phyloP scores from a whole-genome alignment of 1,140 invertebrate genomes.

The Pseudomyrmex flavicornis region DNA sequence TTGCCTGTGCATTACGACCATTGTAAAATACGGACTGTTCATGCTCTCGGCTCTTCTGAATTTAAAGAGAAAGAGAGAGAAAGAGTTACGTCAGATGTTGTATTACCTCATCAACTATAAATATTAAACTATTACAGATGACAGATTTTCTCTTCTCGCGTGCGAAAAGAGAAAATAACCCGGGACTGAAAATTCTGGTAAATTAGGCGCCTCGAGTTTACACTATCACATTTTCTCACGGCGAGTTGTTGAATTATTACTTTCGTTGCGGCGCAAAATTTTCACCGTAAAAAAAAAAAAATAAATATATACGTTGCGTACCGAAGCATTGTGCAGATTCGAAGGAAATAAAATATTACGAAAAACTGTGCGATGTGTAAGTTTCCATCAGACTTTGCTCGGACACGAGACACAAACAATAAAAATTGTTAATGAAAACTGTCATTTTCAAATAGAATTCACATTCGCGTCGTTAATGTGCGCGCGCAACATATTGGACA shows the following conservation, averaged over 20 bases:
- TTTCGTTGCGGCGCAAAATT: conserved; percentile 47
- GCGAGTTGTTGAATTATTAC: conserved; percentile 46
- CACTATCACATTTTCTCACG: conserved; percentile 28
- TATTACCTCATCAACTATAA: conserved; percentile 20
- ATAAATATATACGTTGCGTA: conserved; percentile 28
- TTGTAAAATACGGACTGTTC: conserved; percentile 21
- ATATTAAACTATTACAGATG: conserved; percentile 39
- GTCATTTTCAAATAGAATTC: neutral
- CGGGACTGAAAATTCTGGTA: conserved; percentile 38
- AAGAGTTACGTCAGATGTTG: conserved; percentile 31
- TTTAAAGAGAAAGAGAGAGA: neutral
- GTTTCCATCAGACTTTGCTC: neutral
- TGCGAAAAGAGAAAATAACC: neutral
- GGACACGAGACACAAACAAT: neutral
- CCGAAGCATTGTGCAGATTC: conserved; percentile 51
- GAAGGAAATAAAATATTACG: conserved; percentile 11
- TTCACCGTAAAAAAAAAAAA: conserved; percentile 50
- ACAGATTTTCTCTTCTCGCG: conserved; percentile 15
- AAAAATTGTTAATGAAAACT: neutral
- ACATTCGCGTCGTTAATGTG: neutral
- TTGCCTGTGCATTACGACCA: neutral
- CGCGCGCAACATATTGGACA: neutral
- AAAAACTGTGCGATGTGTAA: neutral
- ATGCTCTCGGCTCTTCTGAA: neutral
- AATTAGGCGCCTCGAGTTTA: conserved; percentile 33